Conservation (phyloP, 1,140 invertebrate species). For the Heterodera schachtii region DNA sequence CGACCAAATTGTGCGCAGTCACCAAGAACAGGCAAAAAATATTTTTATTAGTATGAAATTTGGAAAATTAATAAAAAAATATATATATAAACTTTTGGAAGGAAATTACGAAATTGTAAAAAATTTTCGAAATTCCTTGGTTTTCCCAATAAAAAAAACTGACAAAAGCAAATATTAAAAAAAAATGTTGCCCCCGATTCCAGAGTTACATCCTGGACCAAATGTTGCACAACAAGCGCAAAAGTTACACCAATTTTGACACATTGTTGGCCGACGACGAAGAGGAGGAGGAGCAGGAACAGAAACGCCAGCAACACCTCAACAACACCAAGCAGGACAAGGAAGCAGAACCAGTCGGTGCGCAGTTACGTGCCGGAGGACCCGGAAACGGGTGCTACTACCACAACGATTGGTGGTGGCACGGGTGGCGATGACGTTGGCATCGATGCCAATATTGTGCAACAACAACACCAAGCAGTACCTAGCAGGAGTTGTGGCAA, state of each 20-base stretch:
- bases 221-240: constrained; percentile 29
- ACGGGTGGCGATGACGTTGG: too few species aligned
- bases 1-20: constrained; percentile 32
- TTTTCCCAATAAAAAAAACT: too few species aligned
- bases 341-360: constrained; percentile 7
- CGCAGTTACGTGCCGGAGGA: constrained; percentile 9
- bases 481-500: not conserved
- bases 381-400: not conserved
- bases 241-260: constrained; percentile 16
- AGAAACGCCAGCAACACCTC: not conserved
- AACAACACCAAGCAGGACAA: not conserved
- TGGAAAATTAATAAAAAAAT: too few species aligned
- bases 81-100: too few species aligned
- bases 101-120: too few species aligned
- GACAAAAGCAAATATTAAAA: too few species aligned
- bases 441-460: too few species aligned
- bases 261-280: constrained; percentile 14
- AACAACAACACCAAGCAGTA: not conserved
- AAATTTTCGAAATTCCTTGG: too few species aligned
- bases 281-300: constrained; percentile 17
- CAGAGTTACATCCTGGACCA: constrained; percentile 39
- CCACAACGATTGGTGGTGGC: not conserved
- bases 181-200: too few species aligned
- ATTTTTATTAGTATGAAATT: too few species aligned
- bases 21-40: constrained; percentile 30